Evolutionary conservation across 2,113 vertebrate species (phyloP).

Genomic region (Lethenteron reissneri): DNA sequence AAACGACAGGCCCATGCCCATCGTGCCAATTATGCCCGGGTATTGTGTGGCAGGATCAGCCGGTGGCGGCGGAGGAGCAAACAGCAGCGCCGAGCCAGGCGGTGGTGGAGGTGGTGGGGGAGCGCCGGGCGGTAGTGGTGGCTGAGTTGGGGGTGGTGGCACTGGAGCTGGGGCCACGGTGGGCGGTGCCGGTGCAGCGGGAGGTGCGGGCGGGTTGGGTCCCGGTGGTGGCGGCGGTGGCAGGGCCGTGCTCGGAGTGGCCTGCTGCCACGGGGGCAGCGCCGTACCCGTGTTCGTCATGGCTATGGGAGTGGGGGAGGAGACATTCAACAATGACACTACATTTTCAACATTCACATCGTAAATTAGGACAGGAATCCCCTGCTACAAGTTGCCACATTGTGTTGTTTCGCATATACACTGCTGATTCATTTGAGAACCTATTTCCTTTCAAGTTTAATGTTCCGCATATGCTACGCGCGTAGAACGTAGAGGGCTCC

Average conservation of each 20-base stretch:
- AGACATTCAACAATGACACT: too few species aligned
- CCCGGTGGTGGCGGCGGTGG: slow-evolving; percentile 1
- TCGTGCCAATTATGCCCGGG: not conserved
- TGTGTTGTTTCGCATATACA: too few species aligned
- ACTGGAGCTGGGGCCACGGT: not conserved
- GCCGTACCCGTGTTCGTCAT: not conserved
- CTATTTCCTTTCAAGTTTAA: too few species aligned
- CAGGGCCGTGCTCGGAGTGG: slow-evolving; percentile 1
- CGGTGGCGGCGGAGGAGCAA: slow-evolving; percentile 1
- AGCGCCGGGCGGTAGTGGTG: not conserved
- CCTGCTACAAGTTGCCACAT: too few species aligned
- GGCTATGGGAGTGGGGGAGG: too few species aligned
- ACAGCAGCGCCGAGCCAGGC: slow-evolving; percentile 3
- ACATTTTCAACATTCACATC: too few species aligned
- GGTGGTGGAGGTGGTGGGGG: slow-evolving; percentile 4
- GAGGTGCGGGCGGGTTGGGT: not conserved
- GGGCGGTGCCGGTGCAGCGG: not conserved
- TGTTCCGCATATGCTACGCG: too few species aligned
- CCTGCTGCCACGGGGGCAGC: slow-evolving; percentile 4
- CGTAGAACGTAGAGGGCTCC: too few species aligned
- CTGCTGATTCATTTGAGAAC: too few species aligned
- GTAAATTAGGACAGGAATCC: too few species aligned
- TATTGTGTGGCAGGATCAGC: slow-evolving; percentile 1
- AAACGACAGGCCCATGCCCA: slow-evolving; percentile 3
- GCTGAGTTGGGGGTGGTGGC: slow-evolving; percentile 4